Conservation (phyloP, 2,888 invertebrate species). For the Cryptocephalus primarius region DNA sequence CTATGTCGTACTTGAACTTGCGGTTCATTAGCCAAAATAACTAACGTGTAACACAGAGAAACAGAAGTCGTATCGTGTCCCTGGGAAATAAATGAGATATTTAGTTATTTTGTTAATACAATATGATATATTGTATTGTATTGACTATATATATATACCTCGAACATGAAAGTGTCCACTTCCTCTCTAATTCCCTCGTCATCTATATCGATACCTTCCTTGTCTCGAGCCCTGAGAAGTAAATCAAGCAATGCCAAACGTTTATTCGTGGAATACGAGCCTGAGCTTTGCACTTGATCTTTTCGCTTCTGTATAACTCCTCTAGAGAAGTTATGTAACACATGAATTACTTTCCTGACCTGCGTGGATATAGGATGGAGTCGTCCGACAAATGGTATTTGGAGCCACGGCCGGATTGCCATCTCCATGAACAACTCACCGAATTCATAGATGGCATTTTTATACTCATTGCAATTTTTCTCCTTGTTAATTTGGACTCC, state of each 20-base stretch:
- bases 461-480: slow-evolving; percentile 1
- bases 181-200: slow-evolving; percentile 46
- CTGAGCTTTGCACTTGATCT: neutral
- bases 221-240: slow-evolving; percentile 38
- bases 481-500: slow-evolving; percentile 3
- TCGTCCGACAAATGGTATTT: neutral
- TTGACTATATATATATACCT: slow-evolving; percentile 23
- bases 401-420: slow-evolving; percentile 3
- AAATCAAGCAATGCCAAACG: slow-evolving; percentile 47
- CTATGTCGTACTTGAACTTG: neutral
- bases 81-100: neutral
- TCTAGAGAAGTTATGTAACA: slow-evolving; percentile 6
- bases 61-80: neutral
- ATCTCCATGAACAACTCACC: slow-evolving; percentile 3
- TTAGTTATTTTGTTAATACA: too few species aligned
- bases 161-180: slow-evolving; percentile 53
- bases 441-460: slow-evolving; percentile 3
- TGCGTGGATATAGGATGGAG: neutral
- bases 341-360: neutral
- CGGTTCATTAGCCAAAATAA: neutral
- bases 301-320: slow-evolving; percentile 2
- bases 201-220: slow-evolving; percentile 37
- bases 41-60: neutral
- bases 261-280: slow-evolving; percentile 25
- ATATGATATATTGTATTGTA: too few species aligned